Percentiles rank a stretch among this genome's conserved stretches.
Evolutionary conservation across 2,797 vertebrate genomes (phyloP).

Genomic region (Adrianichthys oophorus): DNA sequence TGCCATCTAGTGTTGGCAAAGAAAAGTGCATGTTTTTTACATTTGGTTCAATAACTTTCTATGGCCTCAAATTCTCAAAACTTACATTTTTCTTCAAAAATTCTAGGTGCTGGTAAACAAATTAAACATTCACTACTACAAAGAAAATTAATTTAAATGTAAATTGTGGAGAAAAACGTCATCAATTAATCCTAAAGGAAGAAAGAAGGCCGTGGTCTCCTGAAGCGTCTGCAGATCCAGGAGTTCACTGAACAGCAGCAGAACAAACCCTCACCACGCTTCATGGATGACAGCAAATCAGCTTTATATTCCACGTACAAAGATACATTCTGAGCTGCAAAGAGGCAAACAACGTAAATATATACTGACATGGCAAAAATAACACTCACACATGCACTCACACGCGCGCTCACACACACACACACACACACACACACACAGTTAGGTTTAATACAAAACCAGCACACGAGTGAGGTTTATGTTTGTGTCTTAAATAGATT

Average conservation of each 20-base stretch:
- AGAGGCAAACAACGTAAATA: conserved; percentile 94
- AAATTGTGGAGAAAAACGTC: too few species aligned
- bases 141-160: conserved; percentile 7
- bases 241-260: conserved; percentile 29
- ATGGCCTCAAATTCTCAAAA: not conserved
- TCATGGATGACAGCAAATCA: conserved; percentile 87
- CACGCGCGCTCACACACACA: conserved; percentile 36
- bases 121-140: not conserved
- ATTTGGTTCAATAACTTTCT: not conserved
- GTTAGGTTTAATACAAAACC: conserved; percentile 18
- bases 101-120: not conserved
- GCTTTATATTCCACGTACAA: conserved; percentile 92
- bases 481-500: not conserved
- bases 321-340: conserved; percentile 98
- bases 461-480: conserved; percentile 71
- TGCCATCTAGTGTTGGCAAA: conserved; percentile 57
- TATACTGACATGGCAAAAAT: conserved; percentile 94
- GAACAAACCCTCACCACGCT: conserved; percentile 53
- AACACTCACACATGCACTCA: conserved; percentile 23
- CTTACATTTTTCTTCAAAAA: not conserved
- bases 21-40: not conserved
- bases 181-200: too few species aligned
- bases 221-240: conserved; percentile 16
- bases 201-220: too few species aligned
- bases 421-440: conserved; percentile 5